Conservation (phyloP, 2,888 invertebrate species). For the Drosophila prolongata region DNA sequence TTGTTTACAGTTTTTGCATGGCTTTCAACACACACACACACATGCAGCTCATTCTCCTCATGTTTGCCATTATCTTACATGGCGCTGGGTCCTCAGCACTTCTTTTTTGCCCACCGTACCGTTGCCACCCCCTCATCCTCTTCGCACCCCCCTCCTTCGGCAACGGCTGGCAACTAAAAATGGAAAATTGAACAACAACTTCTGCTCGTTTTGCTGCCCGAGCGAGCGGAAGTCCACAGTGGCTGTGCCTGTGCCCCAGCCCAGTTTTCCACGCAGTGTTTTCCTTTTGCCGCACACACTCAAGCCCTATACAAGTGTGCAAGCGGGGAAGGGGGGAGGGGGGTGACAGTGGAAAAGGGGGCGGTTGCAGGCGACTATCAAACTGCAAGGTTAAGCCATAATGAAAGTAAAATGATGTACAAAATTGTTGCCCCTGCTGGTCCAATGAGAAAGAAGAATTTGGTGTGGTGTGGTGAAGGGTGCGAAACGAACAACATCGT, state of each 20-base stretch:
- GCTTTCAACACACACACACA: slow-evolving; percentile 59
- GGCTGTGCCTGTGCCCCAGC: slow-evolving; percentile 23
- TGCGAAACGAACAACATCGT: slow-evolving; percentile 2
- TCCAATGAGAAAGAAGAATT: slow-evolving; percentile 32
- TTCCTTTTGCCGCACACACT: slow-evolving; percentile 40
- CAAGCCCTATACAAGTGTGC: background rate
- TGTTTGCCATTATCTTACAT: slow-evolving; percentile 71
- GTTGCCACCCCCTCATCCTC: slow-evolving; percentile 5
- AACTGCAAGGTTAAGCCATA: slow-evolving; percentile 78
- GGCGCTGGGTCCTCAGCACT: slow-evolving; percentile 42
- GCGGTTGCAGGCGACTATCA: slow-evolving; percentile 48
- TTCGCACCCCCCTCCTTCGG: slow-evolving; percentile 14
- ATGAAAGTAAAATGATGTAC: slow-evolving; percentile 80
- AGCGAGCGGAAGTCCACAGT: slow-evolving; percentile 75
- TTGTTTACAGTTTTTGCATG: slow-evolving; percentile 77
- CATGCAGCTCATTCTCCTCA: slow-evolving; percentile 46
- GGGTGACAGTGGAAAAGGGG: background rate
- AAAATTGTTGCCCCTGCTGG: slow-evolving; percentile 60
- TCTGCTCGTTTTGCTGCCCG: slow-evolving; percentile 82
- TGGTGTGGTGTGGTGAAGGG: background rate
- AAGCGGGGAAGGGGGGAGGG: background rate
- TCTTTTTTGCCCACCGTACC: slow-evolving; percentile 36
- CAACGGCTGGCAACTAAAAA: slow-evolving; percentile 65
- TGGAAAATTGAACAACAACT: slow-evolving; percentile 82
- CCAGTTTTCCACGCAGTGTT: slow-evolving; percentile 47